These are phyloP conservation scores for Neoscelio sp. DNA, from an alignment of 2,888 invertebrate species.

Conservation along the genomic window DNA sequence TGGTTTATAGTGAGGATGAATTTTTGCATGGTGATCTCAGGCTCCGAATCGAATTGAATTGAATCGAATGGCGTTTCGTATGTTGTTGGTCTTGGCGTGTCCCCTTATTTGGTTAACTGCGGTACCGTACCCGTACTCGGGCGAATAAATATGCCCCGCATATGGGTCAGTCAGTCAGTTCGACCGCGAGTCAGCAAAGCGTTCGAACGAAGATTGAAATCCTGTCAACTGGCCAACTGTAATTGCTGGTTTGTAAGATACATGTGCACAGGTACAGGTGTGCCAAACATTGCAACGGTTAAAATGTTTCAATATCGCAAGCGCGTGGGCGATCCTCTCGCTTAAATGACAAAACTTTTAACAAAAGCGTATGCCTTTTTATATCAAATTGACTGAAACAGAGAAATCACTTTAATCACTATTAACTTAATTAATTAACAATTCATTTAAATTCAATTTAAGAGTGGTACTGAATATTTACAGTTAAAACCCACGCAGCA, in stretches of 20 bases:
- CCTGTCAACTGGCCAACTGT: slow-evolving; percentile 60
- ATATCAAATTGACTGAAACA: no score
- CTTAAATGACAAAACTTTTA: slow-evolving; percentile 12
- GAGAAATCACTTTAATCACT: no score
- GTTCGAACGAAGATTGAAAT: slow-evolving; percentile 52
- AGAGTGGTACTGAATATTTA: no score
- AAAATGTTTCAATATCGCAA: slow-evolving; percentile 30
- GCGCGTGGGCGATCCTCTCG: slow-evolving; percentile 47
- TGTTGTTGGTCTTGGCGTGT: slow-evolving; percentile 21
- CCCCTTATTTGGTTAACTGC: slow-evolving; percentile 64
- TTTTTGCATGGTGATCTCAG: slow-evolving; percentile 44
- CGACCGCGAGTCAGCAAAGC: slow-evolving; percentile 20
- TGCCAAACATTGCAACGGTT: slow-evolving; percentile 5
- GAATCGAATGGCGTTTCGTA: slow-evolving; percentile 40
- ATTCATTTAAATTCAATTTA: no score
- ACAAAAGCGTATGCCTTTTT: neutral
- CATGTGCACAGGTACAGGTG: slow-evolving; percentile 37
- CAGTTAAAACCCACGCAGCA: no score
- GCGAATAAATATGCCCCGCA: slow-evolving; percentile 60
- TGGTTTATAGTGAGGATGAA: no score
- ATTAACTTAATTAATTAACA: no score
- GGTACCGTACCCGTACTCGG: slow-evolving; percentile 56
- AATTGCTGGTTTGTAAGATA: slow-evolving; percentile 49
- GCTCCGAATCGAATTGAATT: slow-evolving; percentile 28
- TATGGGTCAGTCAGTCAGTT: slow-evolving; percentile 61